Evolutionary conservation across 2,797 vertebrate species (phyloP), one percentile per base, ranked within the genome.

Genomic region (Ciconia nigra): DNA sequence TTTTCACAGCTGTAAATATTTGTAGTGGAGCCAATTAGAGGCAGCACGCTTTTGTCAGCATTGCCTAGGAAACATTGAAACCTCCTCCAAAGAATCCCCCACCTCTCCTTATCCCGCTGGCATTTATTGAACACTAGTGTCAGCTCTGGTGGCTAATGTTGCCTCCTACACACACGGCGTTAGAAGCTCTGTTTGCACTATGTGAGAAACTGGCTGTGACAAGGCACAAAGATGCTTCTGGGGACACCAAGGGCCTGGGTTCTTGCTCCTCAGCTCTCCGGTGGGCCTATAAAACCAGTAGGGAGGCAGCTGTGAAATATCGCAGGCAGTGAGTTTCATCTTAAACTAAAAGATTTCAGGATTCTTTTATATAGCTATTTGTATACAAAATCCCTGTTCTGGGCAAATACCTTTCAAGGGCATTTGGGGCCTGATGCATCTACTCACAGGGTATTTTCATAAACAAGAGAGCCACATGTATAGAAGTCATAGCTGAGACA

Each of bases 1-100:
- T 95, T 92, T 94, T 96, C 84, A 83, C 96, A 96, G 94, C 93
- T 97, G 97, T 97, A 97, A 97, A 97, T 97, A 97, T 97, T 97
- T 97, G 92, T 96, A 89, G 94, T 87, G 87, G 76, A 94, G 94
- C 95, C 97, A 97, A 97, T 97, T 97, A 97, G 86, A 66, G 71
- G 93, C 86, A 13, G 88, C 25, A 26, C n/a, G 79, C 70, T 92
- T 95, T 97, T 97, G 93, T 92, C 78, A 84, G 93, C 65, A 90
- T 97, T 55, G 67, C 97, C 97, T 94, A 59, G 97, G 97, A 97
- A 93, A 97, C 97, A 47, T 92, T 80, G 0, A 96, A 92, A 87
- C 87, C 70, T 81, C 41, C 94, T 95, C 91, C 83, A 87, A 95
- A 93, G 93, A 94, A 95, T 94, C 83, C 87, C 83, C 72, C 89